Conservation (phyloP, 2,888 invertebrate genomes). For the Drosophila crucigera region DNA sequence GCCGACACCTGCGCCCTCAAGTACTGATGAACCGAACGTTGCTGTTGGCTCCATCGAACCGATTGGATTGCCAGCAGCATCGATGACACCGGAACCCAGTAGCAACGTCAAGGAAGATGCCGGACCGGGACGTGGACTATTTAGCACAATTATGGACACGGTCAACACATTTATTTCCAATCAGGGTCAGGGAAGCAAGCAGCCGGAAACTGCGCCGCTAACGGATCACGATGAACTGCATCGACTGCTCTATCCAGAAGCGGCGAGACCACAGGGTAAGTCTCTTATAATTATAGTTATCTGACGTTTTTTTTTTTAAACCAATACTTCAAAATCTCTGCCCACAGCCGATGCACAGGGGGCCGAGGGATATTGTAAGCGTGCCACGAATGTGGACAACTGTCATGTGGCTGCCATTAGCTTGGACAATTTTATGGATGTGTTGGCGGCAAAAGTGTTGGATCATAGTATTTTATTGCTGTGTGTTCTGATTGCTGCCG, state of each 20-base stretch:
- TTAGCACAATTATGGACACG: constrained; percentile 82
- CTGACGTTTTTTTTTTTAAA: background rate
- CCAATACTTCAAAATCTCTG: background rate
- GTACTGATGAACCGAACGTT: constrained; percentile 7
- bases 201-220: constrained; percentile 26
- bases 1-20: constrained; percentile 40
- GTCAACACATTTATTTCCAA: constrained; percentile 79
- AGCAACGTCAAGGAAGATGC: constrained; percentile 47
- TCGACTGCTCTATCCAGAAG: constrained; percentile 71
- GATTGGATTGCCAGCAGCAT: constrained; percentile 38
- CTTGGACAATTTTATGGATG: constrained; percentile 71
- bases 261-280: constrained; percentile 19
- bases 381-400: constrained; percentile 25
- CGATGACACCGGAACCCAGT: constrained; percentile 23
- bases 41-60: constrained; percentile 54
- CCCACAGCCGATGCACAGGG: constrained; percentile 3
- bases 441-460: constrained; percentile 74
- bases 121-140: constrained; percentile 72
- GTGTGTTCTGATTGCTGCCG: constrained; percentile 89
- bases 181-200: constrained; percentile 43
- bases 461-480: constrained; percentile 86
- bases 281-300: background rate
- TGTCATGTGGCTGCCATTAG: constrained; percentile 44
- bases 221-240: constrained; percentile 67
- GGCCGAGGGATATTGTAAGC: constrained; percentile 47